These are phyloP conservation scores for Nesogale talazaci DNA, from an alignment of 2,113 vertebrate genomes.

Conservation along the genomic window DNA sequence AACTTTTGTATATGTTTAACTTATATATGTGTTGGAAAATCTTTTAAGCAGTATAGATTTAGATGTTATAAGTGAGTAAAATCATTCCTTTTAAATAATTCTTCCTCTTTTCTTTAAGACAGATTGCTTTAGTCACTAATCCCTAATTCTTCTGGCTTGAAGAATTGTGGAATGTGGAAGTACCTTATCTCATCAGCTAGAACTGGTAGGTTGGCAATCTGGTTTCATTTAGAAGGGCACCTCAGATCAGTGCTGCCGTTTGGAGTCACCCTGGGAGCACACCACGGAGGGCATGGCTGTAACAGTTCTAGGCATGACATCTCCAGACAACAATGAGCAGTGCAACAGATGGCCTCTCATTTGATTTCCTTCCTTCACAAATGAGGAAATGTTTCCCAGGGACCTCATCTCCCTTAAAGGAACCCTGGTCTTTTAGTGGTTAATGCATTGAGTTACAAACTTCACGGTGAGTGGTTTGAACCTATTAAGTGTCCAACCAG, in stretches of 20 bases:
- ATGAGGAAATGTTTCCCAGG: too few relatives aligned
- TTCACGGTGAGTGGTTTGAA: too few relatives aligned
- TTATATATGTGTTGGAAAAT: background rate
- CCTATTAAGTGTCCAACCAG: too few relatives aligned
- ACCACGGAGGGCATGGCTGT: too few relatives aligned
- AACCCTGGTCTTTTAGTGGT: too few relatives aligned
- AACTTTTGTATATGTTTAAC: background rate
- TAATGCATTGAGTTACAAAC: too few relatives aligned
- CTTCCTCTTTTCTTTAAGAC: background rate
- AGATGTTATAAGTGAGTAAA: slow-evolving; percentile 38
- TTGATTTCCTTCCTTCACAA: too few relatives aligned
- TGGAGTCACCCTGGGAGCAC: background rate
- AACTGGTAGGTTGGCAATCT: background rate
- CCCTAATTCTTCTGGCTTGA: background rate
- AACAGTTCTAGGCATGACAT: too few relatives aligned
- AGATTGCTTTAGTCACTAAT: background rate
- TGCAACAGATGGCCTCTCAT: too few relatives aligned
- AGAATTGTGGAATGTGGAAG: background rate
- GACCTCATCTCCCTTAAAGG: too few relatives aligned
- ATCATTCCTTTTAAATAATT: background rate
- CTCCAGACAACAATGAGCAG: too few relatives aligned
- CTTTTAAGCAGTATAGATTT: background rate
- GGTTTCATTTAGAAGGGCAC: background rate
- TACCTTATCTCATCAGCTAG: background rate
- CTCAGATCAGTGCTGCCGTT: background rate